Conservation (phyloP, 1,140 invertebrate genomes). For the Drosophila oshimai region DNA sequence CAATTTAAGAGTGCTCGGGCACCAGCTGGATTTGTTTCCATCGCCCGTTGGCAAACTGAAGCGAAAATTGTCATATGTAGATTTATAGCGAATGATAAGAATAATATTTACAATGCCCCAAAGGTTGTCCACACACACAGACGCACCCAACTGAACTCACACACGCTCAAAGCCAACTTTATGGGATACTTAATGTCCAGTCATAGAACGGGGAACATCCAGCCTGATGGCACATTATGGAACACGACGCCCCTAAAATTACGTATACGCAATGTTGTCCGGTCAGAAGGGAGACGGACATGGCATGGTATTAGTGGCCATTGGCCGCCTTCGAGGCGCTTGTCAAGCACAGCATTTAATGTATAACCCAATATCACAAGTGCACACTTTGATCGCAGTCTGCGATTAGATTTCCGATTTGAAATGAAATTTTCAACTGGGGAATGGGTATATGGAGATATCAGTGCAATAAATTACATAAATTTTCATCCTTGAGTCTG, state of each 20-base stretch:
- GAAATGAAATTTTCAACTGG: neutral
- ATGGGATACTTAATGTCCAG: conserved; percentile 64
- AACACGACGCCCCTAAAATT: conserved; percentile 73
- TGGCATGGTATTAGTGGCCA: conserved; percentile 39
- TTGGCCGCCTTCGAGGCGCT: conserved; percentile 49
- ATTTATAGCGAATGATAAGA: conserved; percentile 75
- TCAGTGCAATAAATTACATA: neutral
- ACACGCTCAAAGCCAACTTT: conserved; percentile 60
- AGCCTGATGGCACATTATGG: conserved; percentile 72
- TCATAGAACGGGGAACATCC: conserved; percentile 38
- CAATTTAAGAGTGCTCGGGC: conserved; percentile 13
- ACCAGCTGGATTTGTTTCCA: conserved; percentile 10
- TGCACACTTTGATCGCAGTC: conserved; percentile 69
- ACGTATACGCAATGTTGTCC: conserved; percentile 53
- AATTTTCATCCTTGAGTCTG: too few relatives aligned
- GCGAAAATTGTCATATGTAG: conserved; percentile 81
- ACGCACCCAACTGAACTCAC: conserved; percentile 15
- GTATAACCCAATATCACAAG: conserved; percentile 57
- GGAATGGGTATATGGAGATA: neutral
- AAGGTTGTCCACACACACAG: conserved; percentile 40
- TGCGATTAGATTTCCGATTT: conserved; percentile 61
- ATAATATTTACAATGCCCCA: conserved; percentile 77
- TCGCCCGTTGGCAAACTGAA: conserved; percentile 33
- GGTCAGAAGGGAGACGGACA: conserved; percentile 5
- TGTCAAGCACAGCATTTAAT: conserved; percentile 46